phyloP scores from a whole-genome alignment of 1,140 invertebrate genomes.

The Rhopalosiphum maidis region DNA sequence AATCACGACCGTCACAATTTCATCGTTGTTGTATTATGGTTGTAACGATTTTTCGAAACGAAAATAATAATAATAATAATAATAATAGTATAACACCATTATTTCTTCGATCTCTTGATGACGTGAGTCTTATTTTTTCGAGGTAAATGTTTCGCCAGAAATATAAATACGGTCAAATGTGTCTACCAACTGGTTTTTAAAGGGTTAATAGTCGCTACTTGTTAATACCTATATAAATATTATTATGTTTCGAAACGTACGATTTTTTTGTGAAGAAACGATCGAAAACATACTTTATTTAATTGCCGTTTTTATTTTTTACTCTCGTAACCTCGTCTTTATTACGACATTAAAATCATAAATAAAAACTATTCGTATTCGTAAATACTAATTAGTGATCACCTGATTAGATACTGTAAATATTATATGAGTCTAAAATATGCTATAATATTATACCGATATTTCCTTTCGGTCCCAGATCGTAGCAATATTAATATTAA shows the following conservation, averaged over 20 bases:
- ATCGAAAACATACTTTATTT: neutral
- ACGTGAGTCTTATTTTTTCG: neutral
- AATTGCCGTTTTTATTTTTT: neutral
- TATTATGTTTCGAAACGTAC: neutral
- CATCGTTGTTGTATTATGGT: neutral
- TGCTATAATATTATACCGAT: neutral
- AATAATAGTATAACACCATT: no score
- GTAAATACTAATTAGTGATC: no score
- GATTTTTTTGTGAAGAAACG: neutral
- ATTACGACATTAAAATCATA: neutral
- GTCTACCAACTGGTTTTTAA: neutral
- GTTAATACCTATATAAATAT: neutral
- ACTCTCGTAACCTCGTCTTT: neutral
- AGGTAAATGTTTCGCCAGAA: neutral
- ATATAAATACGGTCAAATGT: neutral
- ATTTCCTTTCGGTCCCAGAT: neutral
- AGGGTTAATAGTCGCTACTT: neutral
- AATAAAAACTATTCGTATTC: neutral
- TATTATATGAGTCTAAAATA: neutral
- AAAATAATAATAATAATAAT: neutral
- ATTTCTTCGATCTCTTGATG: no score
- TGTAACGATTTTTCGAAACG: neutral
- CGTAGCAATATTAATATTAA: neutral
- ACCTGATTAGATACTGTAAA: no score
- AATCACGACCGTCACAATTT: neutral